Conservation (phyloP, 92 coral and sea anemone genomes). For the Parazoanthus atlanticus region DNA sequence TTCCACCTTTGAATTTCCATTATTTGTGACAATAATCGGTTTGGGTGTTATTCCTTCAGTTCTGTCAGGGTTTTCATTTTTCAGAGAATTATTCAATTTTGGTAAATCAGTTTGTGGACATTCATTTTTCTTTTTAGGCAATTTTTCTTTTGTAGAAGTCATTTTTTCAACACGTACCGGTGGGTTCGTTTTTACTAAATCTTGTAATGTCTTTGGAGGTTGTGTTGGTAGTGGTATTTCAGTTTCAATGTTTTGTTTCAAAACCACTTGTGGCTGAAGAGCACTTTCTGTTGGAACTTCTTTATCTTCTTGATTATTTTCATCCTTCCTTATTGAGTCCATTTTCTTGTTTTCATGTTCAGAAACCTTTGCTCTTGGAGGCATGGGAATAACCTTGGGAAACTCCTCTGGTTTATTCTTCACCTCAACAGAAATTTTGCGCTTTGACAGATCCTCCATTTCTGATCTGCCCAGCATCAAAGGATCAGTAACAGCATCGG, state of each 20-base stretch:
- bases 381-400: constrained; percentile 19
- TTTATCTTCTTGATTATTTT: neutral
- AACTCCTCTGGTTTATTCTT: constrained; percentile 28
- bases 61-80: constrained; percentile 31
- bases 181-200: constrained; percentile 26
- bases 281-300: neutral
- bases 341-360: neutral
- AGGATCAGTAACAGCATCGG: neutral
- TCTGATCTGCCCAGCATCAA: constrained; percentile 9
- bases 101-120: constrained; percentile 10
- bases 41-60: constrained; percentile 38
- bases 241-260: constrained; percentile 18
- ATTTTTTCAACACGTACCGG: constrained; percentile 8
- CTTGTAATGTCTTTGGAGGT: constrained; percentile 38
- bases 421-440: constrained; percentile 36
- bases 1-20: constrained; percentile 38
- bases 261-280: constrained; percentile 6
- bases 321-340: neutral
- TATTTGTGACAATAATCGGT: constrained; percentile 32
- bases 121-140: constrained; percentile 2
- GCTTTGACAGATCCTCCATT: constrained; percentile 27
- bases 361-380: constrained; percentile 1
- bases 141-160: constrained; percentile 13
- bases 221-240: constrained; percentile 1
- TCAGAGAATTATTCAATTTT: constrained; percentile 25